These are phyloP conservation scores for Drosophila rhopaloa DNA, from an alignment of 1,140 invertebrate species.

Conservation along the genomic window DNA sequence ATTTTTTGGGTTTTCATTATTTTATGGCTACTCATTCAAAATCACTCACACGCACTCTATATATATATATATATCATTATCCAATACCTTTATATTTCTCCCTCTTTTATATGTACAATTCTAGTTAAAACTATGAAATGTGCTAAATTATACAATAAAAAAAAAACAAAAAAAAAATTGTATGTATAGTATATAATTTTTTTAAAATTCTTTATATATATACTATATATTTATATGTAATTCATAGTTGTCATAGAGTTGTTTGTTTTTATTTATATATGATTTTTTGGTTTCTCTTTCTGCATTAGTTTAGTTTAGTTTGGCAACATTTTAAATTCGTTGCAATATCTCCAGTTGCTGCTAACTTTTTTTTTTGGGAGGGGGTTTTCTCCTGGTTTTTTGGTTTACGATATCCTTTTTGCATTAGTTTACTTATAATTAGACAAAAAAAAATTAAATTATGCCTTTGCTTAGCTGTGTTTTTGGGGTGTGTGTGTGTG, in stretches of 20 bases:
- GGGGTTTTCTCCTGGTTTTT: conserved; percentile 8
- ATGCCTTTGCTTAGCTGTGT: conserved; percentile 34
- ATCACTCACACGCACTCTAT: conserved; percentile 40
- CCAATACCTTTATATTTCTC: conserved; percentile 33
- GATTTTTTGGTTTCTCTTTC: conserved; percentile 26
- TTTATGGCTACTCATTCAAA: conserved; percentile 41
- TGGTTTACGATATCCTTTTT: conserved; percentile 15
- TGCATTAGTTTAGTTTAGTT: conserved; percentile 71
- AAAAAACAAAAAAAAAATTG: conserved; percentile 36
- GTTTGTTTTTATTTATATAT: conserved; percentile 22
- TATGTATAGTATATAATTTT: conserved; percentile 68
- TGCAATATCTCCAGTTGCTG: conserved; percentile 80
- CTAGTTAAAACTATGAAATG: conserved; percentile 75
- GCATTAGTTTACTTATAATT: conserved; percentile 77
- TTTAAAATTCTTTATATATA: conserved; percentile 68
- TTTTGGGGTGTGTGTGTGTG: not conserved
- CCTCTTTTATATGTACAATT: conserved; percentile 66
- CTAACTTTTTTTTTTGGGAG: conserved; percentile 40
- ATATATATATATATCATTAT: conserved; percentile 42
- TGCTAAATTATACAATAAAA: conserved; percentile 75
- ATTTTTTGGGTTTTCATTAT: conserved; percentile 7
- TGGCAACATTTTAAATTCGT: conserved; percentile 82
- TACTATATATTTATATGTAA: conserved; percentile 61
- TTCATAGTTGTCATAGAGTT: conserved; percentile 58
- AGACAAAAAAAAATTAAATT: conserved; percentile 71